phyloP scores from a whole-genome alignment of 1,140 invertebrate genomes.

The Himalopsyche phryganea region DNA sequence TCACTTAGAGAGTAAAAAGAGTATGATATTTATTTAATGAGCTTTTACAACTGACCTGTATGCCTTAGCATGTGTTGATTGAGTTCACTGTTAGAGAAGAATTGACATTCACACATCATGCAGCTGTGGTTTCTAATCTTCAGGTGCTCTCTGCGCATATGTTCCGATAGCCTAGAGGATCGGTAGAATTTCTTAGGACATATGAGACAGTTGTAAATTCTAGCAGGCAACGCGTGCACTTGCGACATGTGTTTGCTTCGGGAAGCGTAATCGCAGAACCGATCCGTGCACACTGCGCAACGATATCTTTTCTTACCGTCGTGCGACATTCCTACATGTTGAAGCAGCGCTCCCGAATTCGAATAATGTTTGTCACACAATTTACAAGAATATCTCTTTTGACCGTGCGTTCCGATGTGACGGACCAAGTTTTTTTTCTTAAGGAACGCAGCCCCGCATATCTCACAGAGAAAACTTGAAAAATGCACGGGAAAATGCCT shows the following conservation, averaged over 20 bases:
- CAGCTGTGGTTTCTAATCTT: constrained; percentile 5
- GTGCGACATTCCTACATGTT: constrained; percentile 4
- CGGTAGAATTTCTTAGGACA: not conserved
- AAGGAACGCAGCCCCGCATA: not conserved
- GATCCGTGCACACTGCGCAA: constrained; percentile 6
- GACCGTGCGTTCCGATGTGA: not conserved
- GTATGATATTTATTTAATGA: no score
- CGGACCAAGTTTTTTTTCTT: not conserved
- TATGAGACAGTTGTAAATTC: not conserved
- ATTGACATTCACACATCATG: not conserved
- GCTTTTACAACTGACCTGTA: not conserved
- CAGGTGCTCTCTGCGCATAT: not conserved
- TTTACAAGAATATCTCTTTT: constrained; percentile 1
- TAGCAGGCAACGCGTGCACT: not conserved
- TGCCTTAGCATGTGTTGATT: not conserved
- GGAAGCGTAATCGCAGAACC: not conserved
- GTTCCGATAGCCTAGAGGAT: not conserved
- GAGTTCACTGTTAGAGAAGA: not conserved
- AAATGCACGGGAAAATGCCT: constrained; percentile 6
- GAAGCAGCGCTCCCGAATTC: not conserved
- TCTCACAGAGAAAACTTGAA: not conserved
- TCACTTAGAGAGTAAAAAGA: no score
- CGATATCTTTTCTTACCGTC: not conserved
- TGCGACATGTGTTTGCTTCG: constrained; percentile 1
- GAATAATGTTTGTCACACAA: constrained; percentile 5